Evolutionary conservation across 1,140 invertebrate species (phyloP).

Genomic region (Drosophila murphyi): DNA sequence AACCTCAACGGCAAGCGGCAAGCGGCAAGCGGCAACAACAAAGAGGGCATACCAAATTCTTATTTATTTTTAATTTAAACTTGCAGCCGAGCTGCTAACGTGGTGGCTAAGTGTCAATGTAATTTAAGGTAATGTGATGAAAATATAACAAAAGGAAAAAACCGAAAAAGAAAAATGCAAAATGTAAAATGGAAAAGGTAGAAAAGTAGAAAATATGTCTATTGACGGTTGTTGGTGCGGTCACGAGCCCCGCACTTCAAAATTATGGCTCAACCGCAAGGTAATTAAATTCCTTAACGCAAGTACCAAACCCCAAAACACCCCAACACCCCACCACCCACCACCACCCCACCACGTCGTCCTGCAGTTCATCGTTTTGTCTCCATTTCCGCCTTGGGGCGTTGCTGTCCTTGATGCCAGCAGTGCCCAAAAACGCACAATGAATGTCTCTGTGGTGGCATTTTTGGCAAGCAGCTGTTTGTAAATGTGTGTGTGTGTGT

Average conservation of each 20-base stretch:
- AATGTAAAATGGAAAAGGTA: neutral
- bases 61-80: constrained; percentile 1
- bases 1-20: too few relatives aligned
- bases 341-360: neutral
- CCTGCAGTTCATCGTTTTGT: neutral
- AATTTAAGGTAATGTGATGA: constrained; percentile 25
- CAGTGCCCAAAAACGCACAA: constrained; percentile 44
- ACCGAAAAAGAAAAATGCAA: neutral
- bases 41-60: neutral
- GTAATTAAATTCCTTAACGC: constrained; percentile 76
- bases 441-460: constrained; percentile 66
- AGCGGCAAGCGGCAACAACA: neutral
- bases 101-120: constrained; percentile 25
- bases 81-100: neutral
- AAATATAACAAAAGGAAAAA: constrained; percentile 15
- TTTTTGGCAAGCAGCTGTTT: constrained; percentile 29
- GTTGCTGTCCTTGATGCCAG: constrained; percentile 42
- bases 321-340: neutral
- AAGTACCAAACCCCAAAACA: constrained; percentile 28
- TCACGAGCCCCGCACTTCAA: constrained; percentile 25
- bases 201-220: constrained; percentile 22
- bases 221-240: constrained; percentile 7
- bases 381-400: constrained; percentile 35
- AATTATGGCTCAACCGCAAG: constrained; percentile 70
- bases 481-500: neutral